Evolutionary conservation across 2,113 vertebrate species (phyloP), one percentile per base, ranked within the genome.

Genomic region (Petrocephalus zakoni): DNA sequence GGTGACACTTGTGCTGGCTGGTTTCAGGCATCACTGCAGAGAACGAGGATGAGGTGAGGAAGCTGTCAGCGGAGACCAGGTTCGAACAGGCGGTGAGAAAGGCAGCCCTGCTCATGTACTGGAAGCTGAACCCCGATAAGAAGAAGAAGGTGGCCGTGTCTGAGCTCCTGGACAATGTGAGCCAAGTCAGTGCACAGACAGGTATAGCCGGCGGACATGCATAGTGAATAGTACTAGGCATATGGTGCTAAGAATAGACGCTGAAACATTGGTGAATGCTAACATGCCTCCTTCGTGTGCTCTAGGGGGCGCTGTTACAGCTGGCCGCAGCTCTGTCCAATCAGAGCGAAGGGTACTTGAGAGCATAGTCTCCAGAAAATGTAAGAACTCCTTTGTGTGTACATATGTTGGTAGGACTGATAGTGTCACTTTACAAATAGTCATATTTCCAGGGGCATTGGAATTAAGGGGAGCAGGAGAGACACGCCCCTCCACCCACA

Each of bases 81-180:
- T 95, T 99, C 92, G 98, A 99, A 93, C 95, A 96, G 89, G 96
- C 97, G 0, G 98, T 99, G 34, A 95, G 98, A 88, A 97, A 98
- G 93, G 98, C 98, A 0, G 97, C 98, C 10, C 95, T 97, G 91
- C 95, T 97, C 93, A 99, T 99, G 97, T 99, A 98, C 91, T 98
- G 97, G 97, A 98, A 96, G 91, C 96, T 99, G 86, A 99, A 99
- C 90, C 98, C 98, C 0, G 96, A 97, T 90, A 97, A 96, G 94
- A 98, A 99, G 93, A 95, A 96, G 82, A 96, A 97, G 90, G 94
- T 99, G 89, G 94, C 96, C 0, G 94, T 98, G 92, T 94, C 97
- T 1, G 98, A 99, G 94, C 95, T 99, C 89, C 93, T 99, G 93
- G 96, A 97, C 91, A 99, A 99, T 5, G 97, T 98, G 34, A 94